These are phyloP conservation scores for Euphydryas editha DNA, from an alignment of 2,888 invertebrate species.

Conservation along the genomic window DNA sequence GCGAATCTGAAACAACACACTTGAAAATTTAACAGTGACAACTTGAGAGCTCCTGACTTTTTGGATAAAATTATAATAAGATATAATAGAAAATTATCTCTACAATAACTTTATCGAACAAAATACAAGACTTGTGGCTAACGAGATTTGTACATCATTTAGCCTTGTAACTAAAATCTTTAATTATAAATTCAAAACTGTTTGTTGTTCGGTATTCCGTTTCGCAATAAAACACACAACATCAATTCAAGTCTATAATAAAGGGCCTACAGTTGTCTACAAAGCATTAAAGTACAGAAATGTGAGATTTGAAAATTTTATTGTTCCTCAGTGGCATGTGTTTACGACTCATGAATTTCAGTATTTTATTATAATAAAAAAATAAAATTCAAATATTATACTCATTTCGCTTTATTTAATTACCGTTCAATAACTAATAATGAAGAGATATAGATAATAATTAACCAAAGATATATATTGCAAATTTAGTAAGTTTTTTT, in stretches of 20 bases:
- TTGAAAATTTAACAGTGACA: background rate
- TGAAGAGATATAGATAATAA: too few relatives aligned
- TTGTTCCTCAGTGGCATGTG: background rate
- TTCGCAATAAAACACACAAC: background rate
- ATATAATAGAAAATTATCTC: too few relatives aligned
- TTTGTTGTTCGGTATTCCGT: background rate
- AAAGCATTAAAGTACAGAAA: background rate
- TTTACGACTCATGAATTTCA: background rate
- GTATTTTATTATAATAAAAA: background rate
- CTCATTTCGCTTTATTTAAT: too few relatives aligned
- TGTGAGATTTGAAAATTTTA: constrained; percentile 1
- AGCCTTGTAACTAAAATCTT: too few relatives aligned
- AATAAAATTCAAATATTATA: background rate
- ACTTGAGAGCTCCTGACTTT: too few relatives aligned
- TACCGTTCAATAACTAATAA: too few relatives aligned
- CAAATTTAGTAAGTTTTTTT: too few relatives aligned
- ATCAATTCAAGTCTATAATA: background rate
- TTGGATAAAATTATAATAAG: too few relatives aligned
- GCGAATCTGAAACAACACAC: background rate
- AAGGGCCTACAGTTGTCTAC: background rate
- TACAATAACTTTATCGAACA: too few relatives aligned
- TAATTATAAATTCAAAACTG: constrained; percentile 2
- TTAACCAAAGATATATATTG: too few relatives aligned
- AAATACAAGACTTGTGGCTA: too few relatives aligned
- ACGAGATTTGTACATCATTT: too few relatives aligned